Conservation (phyloP, 2,797 vertebrate species). For the Corythornis leucogaster region DNA sequence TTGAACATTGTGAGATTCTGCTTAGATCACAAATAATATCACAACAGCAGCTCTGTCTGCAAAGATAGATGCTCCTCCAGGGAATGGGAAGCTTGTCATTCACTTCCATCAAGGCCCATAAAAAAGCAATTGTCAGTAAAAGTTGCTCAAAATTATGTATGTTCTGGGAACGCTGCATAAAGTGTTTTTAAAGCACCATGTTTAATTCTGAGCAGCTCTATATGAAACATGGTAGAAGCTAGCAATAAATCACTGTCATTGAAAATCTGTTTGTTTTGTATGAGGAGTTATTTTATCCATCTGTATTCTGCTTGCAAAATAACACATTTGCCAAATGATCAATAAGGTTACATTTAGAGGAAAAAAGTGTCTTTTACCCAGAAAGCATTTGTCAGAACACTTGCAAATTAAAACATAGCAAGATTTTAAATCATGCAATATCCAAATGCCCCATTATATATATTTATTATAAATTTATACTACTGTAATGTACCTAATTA, state of each 20-base stretch:
- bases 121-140: constrained; percentile 41
- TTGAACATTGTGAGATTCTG: neutral
- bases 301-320: neutral
- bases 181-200: neutral
- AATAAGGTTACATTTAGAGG: constrained; percentile 39
- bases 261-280: neutral
- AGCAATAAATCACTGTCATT: neutral
- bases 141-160: constrained; percentile 24
- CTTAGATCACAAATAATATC: neutral
- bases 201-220: neutral
- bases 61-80: neutral
- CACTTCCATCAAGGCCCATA: neutral
- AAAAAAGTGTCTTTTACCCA: constrained; percentile 33
- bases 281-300: neutral
- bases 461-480: constrained; percentile 54
- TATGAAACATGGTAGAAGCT: neutral
- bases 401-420: constrained; percentile 1
- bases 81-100: neutral
- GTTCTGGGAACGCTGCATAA: neutral
- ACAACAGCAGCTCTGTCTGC: neutral
- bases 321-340: neutral
- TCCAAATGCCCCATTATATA: constrained; percentile 19
- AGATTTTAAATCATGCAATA: constrained; percentile 48
- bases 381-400: constrained; percentile 12
- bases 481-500: constrained; percentile 37